Conservation (phyloP, 2,113 vertebrate species). For the Pandion haliaetus region DNA sequence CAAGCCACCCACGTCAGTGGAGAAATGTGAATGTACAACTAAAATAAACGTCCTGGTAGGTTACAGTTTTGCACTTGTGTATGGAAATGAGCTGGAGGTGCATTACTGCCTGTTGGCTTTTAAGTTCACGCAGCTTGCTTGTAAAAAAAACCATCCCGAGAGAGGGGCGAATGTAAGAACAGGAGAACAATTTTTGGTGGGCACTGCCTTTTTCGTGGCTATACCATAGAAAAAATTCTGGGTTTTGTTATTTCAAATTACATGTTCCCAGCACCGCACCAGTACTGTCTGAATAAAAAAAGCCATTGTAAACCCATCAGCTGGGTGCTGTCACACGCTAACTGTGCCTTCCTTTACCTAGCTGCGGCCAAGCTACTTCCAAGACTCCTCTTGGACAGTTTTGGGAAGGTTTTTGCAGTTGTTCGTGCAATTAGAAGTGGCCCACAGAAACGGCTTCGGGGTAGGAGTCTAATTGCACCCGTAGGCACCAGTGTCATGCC, state of each 20-base stretch:
- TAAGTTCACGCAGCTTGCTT: not conserved
- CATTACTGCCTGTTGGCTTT: not conserved
- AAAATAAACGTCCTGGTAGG: slow-evolving; percentile 51
- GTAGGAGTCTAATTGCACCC: not conserved
- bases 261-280: not conserved
- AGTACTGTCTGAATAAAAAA: not conserved
- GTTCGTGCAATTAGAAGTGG: not conserved
- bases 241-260: not conserved
- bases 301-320: not conserved
- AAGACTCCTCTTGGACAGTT: not conserved
- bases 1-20: not conserved
- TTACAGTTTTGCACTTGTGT: not conserved
- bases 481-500: not conserved
- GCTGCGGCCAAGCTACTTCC: not conserved
- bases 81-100: not conserved
- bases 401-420: not conserved
- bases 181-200: not conserved
- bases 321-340: rapidly evolving
- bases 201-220: not conserved
- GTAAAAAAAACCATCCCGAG: not conserved
- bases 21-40: not conserved
- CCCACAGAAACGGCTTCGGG: not conserved
- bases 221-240: not conserved
- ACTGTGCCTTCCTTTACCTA: not conserved
- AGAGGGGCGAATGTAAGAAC: not conserved